A percentile compares a stretch with the other conserved stretches of the same genome.
phyloP scores from a whole-genome alignment of 2,888 invertebrate species.

The Andricus quercusramuli region DNA sequence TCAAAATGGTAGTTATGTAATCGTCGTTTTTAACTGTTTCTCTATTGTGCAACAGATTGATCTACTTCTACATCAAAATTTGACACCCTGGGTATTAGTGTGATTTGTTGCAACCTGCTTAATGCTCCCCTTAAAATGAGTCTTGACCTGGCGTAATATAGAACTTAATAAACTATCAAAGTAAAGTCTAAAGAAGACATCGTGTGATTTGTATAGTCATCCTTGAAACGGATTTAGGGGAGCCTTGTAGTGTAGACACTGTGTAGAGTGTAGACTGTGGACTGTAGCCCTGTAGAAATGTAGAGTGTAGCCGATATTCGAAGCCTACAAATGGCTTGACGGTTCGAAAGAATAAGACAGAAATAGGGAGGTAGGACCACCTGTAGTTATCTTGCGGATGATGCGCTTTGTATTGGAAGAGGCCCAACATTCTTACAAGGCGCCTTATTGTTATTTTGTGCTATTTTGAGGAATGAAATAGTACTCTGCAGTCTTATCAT shows the following conservation, averaged over 20 bases:
- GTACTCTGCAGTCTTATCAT: background rate
- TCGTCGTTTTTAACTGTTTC: no score
- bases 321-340: conserved; percentile 8
- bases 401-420: conserved; percentile 6
- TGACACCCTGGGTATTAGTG: no score
- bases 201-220: background rate
- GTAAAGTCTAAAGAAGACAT: background rate
- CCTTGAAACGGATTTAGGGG: conserved; percentile 17
- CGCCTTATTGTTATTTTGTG: background rate
- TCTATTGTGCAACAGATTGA: no score
- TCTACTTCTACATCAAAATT: no score
- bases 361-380: conserved; percentile 17
- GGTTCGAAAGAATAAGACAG: background rate
- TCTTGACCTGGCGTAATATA: background rate
- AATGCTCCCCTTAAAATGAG: background rate
- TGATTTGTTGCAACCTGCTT: background rate
- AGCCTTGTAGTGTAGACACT: background rate
- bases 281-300: no score
- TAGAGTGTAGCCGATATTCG: background rate
- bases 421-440: background rate
- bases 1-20: no score
- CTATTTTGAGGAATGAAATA: background rate
- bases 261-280: no score
- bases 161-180: background rate
- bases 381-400: conserved; percentile 22